Evolutionary conservation across 2,797 vertebrate species (phyloP).

Genomic region (Loriculus beryllinus): DNA sequence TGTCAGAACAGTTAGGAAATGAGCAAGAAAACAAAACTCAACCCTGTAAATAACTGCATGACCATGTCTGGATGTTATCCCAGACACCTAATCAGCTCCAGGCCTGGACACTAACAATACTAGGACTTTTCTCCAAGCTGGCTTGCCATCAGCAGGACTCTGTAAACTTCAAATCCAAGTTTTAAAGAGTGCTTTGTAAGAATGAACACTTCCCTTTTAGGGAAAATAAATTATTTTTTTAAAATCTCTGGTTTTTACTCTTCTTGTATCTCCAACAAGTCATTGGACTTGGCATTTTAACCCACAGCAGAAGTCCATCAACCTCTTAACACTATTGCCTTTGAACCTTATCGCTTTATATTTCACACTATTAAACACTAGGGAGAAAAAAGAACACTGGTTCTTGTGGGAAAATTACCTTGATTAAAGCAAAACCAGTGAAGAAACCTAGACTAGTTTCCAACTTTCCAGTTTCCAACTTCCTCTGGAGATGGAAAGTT

Average conservation of each 20-base stretch:
- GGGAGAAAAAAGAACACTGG: not conserved
- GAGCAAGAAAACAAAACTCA: not conserved
- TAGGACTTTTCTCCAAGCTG: not conserved
- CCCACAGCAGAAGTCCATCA: not conserved
- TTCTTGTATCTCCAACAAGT: not conserved
- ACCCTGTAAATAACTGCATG: not conserved
- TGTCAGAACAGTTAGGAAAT: not conserved
- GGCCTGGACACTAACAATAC: not conserved
- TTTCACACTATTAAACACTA: not conserved
- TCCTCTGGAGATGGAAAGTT: not conserved
- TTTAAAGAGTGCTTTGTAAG: not conserved
- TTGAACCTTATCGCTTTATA: not conserved
- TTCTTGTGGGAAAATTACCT: not conserved
- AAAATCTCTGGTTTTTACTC: not conserved
- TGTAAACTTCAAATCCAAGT: not conserved
- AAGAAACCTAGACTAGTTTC: not conserved
- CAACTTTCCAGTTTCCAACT: not conserved
- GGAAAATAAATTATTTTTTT: not conserved
- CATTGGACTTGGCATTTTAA: not conserved
- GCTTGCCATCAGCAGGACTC: not conserved
- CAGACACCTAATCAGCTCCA: constrained; percentile 9
- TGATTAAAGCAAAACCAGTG: not conserved
- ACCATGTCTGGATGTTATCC: not conserved
- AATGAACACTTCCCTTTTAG: not conserved
- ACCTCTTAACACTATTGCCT: not conserved